A percentile compares a stretch with the other conserved stretches of the same genome.
phyloP scores from a whole-genome alignment of 2,113 vertebrate species.

The Pseudorectes ferrugineus region DNA sequence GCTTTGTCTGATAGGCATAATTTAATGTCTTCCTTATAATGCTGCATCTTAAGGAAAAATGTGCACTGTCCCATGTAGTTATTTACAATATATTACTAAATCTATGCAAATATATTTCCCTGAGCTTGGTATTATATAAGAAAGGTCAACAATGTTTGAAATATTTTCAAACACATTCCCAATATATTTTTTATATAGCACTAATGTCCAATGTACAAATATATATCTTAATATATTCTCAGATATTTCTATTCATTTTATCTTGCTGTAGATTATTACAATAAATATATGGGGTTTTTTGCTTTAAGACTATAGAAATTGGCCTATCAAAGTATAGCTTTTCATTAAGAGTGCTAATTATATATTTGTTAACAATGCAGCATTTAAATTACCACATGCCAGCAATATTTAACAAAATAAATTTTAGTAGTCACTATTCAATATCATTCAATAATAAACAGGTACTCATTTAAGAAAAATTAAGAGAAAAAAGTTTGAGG shows the following conservation, averaged over 20 bases:
- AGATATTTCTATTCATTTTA: constrained; percentile 59
- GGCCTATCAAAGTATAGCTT: neutral
- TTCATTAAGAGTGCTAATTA: constrained; percentile 47
- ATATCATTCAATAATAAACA: neutral
- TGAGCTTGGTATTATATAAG: constrained; percentile 73
- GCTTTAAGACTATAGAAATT: constrained; percentile 7
- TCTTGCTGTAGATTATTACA: constrained; percentile 52
- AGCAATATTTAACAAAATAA: neutral
- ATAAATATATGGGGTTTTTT: neutral
- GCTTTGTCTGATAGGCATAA: constrained; percentile 84
- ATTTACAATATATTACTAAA: constrained; percentile 80
- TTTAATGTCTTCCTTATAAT: constrained; percentile 81
- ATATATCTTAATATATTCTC: constrained; percentile 76
- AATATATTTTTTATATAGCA: constrained; percentile 66
- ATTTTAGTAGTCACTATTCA: neutral
- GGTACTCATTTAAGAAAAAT: neutral
- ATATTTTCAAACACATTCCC: constrained; percentile 75
- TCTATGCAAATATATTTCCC: constrained; percentile 82
- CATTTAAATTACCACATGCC: neutral
- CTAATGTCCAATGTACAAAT: constrained; percentile 65
- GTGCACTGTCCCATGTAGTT: constrained; percentile 73
- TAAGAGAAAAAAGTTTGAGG: neutral
- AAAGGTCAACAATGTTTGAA: constrained; percentile 83
- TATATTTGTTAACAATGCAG: neutral
- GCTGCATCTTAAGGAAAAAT: constrained; percentile 82